These are phyloP conservation scores for Fukomys damarensis DNA, from an alignment of 2,113 vertebrate species.

Conservation along the genomic window DNA sequence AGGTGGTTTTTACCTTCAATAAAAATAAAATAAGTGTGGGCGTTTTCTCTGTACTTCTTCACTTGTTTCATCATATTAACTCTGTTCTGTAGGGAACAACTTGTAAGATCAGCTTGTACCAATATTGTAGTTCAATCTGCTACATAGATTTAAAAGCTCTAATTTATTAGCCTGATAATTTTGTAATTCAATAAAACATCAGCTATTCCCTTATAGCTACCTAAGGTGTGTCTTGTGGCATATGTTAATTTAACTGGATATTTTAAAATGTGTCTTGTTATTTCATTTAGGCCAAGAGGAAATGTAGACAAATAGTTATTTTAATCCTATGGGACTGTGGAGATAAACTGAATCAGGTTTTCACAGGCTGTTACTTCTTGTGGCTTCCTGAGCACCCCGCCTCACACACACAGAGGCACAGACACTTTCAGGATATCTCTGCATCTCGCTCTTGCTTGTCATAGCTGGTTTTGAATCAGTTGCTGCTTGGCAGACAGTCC, in stretches of 20 bases:
- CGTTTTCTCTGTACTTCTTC: slow-evolving; percentile 52
- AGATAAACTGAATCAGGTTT: background rate
- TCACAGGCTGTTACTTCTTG: background rate
- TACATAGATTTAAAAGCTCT: slow-evolving; percentile 66
- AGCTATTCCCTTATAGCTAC: background rate
- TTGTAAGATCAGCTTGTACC: slow-evolving; percentile 76
- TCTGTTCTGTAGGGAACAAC: slow-evolving; percentile 70
- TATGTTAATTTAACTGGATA: slow-evolving; percentile 24
- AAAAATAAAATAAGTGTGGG: slow-evolving; percentile 77
- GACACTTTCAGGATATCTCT: background rate
- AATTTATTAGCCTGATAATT: slow-evolving; percentile 74
- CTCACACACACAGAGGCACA: too few relatives aligned
- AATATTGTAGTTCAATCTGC: slow-evolving; percentile 73
- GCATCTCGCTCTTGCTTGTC: background rate
- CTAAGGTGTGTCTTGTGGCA: background rate
- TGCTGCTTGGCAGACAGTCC: background rate
- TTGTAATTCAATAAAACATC: slow-evolving; percentile 41
- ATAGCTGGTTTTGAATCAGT: background rate
- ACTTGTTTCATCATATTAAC: slow-evolving; percentile 71
- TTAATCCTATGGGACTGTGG: background rate
- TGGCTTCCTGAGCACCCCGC: background rate
- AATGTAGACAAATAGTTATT: background rate
- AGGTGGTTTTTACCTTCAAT: slow-evolving; percentile 62
- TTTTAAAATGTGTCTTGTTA: slow-evolving; percentile 1
- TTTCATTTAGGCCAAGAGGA: background rate